These are phyloP conservation scores for Seriola dumerili DNA, from an alignment of 2,113 vertebrate genomes.

Conservation along the genomic window DNA sequence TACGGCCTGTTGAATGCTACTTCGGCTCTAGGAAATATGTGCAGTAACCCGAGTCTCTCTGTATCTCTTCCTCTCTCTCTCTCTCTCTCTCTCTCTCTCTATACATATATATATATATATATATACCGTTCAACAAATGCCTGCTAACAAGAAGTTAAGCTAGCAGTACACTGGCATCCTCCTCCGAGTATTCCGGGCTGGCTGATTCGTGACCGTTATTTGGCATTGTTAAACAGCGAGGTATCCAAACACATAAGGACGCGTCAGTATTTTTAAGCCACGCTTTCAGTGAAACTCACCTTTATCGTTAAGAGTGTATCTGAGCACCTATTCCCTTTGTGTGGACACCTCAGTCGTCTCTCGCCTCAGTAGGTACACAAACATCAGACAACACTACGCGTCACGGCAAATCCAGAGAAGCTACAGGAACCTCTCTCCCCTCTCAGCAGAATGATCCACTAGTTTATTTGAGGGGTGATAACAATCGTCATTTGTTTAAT, in stretches of 20 bases:
- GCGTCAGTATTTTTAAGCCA: rapidly evolving
- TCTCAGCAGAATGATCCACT: slow-evolving; percentile 63
- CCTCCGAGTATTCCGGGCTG: slow-evolving; percentile 16
- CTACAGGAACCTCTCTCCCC: slow-evolving; percentile 29
- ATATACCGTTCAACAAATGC: slow-evolving; percentile 30
- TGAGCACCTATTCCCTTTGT: background rate
- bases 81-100: no score
- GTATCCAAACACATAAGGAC: background rate
- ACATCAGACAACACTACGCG: slow-evolving; percentile 38
- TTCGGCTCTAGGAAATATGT: background rate
- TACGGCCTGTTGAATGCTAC: background rate
- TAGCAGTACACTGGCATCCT: slow-evolving; percentile 59
- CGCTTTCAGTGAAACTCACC: slow-evolving; percentile 15
- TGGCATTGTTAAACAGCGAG: background rate
- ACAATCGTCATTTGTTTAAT: rapidly evolving
- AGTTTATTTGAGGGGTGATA: slow-evolving; percentile 2
- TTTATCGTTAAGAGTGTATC: background rate
- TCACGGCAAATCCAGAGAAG: slow-evolving; percentile 63
- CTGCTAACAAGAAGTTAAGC: slow-evolving; percentile 75
- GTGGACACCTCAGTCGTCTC: slow-evolving; percentile 18
- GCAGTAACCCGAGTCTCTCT: background rate
- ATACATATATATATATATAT: background rate
- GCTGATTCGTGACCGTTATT: slow-evolving; percentile 75
- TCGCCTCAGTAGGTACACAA: background rate
- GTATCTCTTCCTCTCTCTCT: no score